These are phyloP conservation scores for Mirounga angustirostris DNA, from an alignment of 2,113 vertebrate genomes.

Conservation along the genomic window DNA sequence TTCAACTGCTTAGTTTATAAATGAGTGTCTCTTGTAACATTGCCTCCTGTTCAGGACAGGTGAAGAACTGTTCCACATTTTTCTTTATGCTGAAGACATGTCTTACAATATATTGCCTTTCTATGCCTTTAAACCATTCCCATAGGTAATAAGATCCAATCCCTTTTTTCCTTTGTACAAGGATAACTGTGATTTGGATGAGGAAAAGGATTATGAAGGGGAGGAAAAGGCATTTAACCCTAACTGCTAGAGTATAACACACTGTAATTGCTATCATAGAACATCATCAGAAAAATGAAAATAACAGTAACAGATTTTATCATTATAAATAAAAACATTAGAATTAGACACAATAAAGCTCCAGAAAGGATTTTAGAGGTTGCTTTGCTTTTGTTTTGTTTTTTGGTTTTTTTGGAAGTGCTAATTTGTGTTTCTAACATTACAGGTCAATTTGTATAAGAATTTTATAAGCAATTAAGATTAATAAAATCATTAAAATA, in stretches of 20 bases:
- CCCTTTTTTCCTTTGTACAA: conserved; percentile 9
- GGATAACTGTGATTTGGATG: neutral
- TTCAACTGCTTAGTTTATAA: neutral
- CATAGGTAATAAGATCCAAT: neutral
- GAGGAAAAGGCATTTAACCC: neutral
- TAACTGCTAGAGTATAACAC: neutral
- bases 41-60: neutral
- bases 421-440: conserved; percentile 15
- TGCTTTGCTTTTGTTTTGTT: neutral
- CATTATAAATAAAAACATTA: neutral
- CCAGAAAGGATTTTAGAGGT: neutral
- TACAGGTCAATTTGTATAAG: conserved; percentile 23
- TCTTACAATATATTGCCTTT: conserved; percentile 32
- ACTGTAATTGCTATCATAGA: neutral
- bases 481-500: conserved; percentile 56
- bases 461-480: conserved; percentile 25
- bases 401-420: neutral
- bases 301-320: conserved; percentile 37
- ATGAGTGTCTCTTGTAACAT: neutral
- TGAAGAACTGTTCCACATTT: neutral
- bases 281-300: conserved; percentile 47
- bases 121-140: neutral
- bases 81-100: conserved; percentile 22
- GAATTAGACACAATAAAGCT: neutral
- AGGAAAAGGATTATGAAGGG: conserved; percentile 13